phyloP scores from a whole-genome alignment of 2,888 invertebrate genomes.

The Clepsis dumicolana region DNA sequence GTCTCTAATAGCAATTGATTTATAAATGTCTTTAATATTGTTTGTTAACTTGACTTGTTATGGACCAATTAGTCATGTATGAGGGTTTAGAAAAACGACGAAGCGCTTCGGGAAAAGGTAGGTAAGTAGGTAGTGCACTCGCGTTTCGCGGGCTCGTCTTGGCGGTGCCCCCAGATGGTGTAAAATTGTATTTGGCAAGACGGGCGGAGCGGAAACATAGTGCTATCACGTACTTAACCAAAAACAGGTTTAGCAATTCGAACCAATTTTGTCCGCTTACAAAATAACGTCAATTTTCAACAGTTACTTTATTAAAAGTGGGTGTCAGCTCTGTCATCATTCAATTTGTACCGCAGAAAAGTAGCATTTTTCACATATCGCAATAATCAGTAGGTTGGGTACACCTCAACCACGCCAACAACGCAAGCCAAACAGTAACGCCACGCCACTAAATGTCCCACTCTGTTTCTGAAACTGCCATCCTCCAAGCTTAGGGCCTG shows the following conservation, averaged over 20 bases:
- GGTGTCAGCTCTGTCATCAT: slow-evolving; percentile 1
- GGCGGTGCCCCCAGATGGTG: no score
- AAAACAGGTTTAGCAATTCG: not conserved
- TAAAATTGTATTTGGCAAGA: not conserved
- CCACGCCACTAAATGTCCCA: not conserved
- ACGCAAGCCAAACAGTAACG: not conserved
- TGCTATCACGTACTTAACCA: not conserved
- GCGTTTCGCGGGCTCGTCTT: no score
- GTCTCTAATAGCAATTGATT: no score
- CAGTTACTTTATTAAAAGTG: not conserved
- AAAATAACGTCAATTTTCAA: not conserved
- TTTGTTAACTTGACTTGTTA: no score
- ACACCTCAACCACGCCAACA: no score
- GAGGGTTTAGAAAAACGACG: no score
- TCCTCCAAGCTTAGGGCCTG: not conserved
- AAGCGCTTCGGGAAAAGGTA: no score
- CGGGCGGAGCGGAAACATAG: not conserved
- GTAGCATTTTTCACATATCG: not conserved
- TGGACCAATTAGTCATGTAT: no score
- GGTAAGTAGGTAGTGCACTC: no score
- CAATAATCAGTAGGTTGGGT: not conserved
- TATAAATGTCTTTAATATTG: no score
- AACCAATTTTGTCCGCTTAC: not conserved
- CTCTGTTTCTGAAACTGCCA: not conserved
- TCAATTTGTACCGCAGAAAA: not conserved